phyloP scores from a whole-genome alignment of 2,888 invertebrate genomes.

The Lymantria monacha region DNA sequence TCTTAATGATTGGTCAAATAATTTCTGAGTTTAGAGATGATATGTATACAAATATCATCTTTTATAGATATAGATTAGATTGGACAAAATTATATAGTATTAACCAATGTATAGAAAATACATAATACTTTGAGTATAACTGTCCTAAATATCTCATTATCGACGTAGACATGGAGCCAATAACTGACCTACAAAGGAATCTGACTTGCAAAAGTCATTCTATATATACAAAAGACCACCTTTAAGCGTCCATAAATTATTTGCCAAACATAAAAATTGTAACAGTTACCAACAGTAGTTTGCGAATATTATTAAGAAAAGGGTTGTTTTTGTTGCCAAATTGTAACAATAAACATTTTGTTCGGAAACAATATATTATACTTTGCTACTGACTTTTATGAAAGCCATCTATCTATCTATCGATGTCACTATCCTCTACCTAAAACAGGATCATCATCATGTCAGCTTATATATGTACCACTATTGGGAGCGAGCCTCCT shows the following conservation, averaged over 20 bases:
- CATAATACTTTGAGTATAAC: slow-evolving; percentile 45
- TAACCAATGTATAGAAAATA: too few species aligned
- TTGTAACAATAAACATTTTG: slow-evolving; percentile 39
- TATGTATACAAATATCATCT: too few species aligned
- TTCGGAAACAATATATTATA: not conserved
- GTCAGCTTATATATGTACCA: too few species aligned
- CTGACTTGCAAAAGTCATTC: slow-evolving; percentile 69
- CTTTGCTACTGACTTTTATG: too few species aligned
- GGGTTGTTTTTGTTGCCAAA: slow-evolving; percentile 52
- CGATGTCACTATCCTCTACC: too few species aligned
- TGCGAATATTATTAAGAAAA: slow-evolving; percentile 63
- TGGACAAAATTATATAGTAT: too few species aligned
- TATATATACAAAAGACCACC: slow-evolving; percentile 64
- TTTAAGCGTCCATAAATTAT: slow-evolving; percentile 69
- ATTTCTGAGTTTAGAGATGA: too few species aligned
- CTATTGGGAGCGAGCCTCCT: too few species aligned
- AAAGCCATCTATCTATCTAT: too few species aligned
- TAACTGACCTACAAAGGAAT: slow-evolving; percentile 73
- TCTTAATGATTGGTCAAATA: too few species aligned
- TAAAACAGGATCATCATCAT: too few species aligned
- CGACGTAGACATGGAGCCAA: slow-evolving; percentile 47
- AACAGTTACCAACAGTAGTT: slow-evolving; percentile 66
- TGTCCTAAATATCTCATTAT: slow-evolving; percentile 45
- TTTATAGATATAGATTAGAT: too few species aligned
- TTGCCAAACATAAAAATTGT: slow-evolving; percentile 57